Evolutionary conservation across 2,888 invertebrate species (phyloP).

Genomic region (Pyrrhia umbra): DNA sequence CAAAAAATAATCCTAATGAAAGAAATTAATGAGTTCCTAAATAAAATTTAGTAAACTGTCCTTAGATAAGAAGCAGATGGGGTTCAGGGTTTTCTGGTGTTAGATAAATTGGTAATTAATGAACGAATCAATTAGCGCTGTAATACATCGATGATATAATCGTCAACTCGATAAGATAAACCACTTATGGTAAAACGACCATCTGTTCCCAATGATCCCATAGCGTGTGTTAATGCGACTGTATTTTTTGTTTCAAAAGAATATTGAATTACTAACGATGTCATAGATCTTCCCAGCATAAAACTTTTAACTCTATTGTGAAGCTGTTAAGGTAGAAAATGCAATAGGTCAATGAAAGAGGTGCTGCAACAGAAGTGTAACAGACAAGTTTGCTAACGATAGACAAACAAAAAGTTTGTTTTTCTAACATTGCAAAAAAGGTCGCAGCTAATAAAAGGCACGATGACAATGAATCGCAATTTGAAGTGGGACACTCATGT

Average conservation of each 20-base stretch:
- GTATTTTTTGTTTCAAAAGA: conserved; percentile 61
- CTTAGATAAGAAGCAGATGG: conserved; percentile 58
- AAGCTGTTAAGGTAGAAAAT: conserved; percentile 34
- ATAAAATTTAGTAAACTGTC: conserved; percentile 18
- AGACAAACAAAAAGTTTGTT: conserved; percentile 78
- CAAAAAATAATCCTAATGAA: conserved; percentile 20
- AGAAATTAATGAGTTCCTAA: conserved; percentile 29
- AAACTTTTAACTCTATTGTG: conserved; percentile 26
- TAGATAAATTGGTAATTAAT: conserved; percentile 67
- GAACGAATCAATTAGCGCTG: conserved; percentile 73
- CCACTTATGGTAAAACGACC: conserved; percentile 63
- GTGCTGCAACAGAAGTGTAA: conserved; percentile 55
- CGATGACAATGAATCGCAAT: conserved; percentile 75
- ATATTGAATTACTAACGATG: conserved; percentile 69
- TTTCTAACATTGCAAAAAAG: conserved; percentile 76
- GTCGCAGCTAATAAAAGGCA: conserved; percentile 67
- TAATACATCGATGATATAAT: conserved; percentile 69
- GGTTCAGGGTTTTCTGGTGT: conserved; percentile 31
- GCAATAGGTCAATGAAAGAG: conserved; percentile 16
- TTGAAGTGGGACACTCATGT: conserved; percentile 76
- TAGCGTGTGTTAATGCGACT: conserved; percentile 52
- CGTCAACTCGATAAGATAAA: conserved; percentile 72
- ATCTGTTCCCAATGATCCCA: conserved; percentile 68
- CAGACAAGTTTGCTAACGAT: conserved; percentile 71
- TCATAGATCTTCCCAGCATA: conserved; percentile 7